Conservation (phyloP, 2,888 invertebrate genomes). For the Encarsia formosa region DNA sequence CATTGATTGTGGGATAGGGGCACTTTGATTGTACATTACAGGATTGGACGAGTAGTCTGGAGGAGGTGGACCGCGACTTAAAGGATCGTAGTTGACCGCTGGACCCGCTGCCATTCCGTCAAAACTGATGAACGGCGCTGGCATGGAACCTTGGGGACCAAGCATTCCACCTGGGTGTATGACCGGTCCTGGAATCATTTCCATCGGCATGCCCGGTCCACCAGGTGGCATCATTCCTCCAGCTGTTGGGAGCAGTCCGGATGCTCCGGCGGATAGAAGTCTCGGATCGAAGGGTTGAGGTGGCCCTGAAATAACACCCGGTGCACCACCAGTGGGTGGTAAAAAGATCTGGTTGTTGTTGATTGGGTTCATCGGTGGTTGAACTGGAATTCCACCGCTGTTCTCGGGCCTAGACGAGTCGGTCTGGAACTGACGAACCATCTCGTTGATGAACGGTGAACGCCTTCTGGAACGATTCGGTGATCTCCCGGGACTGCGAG, state of each 20-base stretch:
- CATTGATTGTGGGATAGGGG: slow-evolving; percentile 8
- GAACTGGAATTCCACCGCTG: slow-evolving; percentile 2
- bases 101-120: slow-evolving; percentile 34
- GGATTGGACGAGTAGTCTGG: slow-evolving; percentile 37
- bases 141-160: not conserved
- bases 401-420: slow-evolving; percentile 30
- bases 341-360: not conserved
- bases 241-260: not conserved
- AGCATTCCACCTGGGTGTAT: slow-evolving; percentile 23
- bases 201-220: slow-evolving; percentile 14
- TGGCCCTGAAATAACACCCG: slow-evolving; percentile 1
- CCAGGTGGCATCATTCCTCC: not conserved
- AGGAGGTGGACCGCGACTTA: slow-evolving; percentile 3
- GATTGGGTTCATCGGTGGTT: not conserved
- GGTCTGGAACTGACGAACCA: slow-evolving; percentile 43
- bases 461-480: slow-evolving; percentile 41
- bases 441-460: slow-evolving; percentile 48
- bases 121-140: slow-evolving; percentile 36
- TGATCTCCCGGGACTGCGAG: slow-evolving; percentile 39
- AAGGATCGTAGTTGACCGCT: slow-evolving; percentile 14
- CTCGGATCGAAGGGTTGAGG: slow-evolving; percentile 3
- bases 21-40: slow-evolving; percentile 38
- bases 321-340: slow-evolving; percentile 5
- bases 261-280: slow-evolving; percentile 4
- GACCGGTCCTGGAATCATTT: slow-evolving; percentile 3